Base-by-base conservation (phyloP, 2,797 vertebrate species). In the Poecilia velifera region DNA sequence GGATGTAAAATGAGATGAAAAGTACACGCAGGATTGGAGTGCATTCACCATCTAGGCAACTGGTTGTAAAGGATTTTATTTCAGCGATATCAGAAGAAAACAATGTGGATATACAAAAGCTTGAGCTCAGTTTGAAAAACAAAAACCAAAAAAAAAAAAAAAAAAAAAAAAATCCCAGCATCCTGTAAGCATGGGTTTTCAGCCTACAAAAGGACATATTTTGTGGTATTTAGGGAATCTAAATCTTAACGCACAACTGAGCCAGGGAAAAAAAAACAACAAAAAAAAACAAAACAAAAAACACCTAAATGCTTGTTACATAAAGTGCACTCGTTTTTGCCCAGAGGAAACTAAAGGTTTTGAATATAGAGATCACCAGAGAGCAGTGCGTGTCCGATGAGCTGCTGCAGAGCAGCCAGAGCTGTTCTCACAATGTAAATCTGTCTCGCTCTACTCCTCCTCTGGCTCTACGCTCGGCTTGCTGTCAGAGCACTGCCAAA, bases 391-490 rank as follows among this genome's bases (percentile, higher is more conserved):
- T 73, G 82, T 81, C 51, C 80, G 78, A 68, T 75, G 79, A 76
- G 76, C 74, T 28, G 77, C 76, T 88, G 80, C 83, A 87, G 85
- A 81, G 73, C 85, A 88, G 87, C 85, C 86, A 82, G 86, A 81
- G 86, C 84, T 88, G 81, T 93, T 91, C 88, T 91, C 90, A 92
- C 90, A 78, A 62, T 88, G 89, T 93, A 92, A 93, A 94, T 93
- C 91, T 92, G 78, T 87, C 87, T 88, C 85, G 76, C 73, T 82
- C 49, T 43, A 43, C 88, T 90, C 84, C 91, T 90, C 86, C 88
- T 89, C 82, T 89, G 89, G 85, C 82, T 90, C 72, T 6, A 86
- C 90, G 92, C 90, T 90, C 86, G 1, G 66, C 45, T 70, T 25
- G 81, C 86, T 88, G 79, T 85, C 83, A 88, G 89, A 89, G 84